Base-by-base conservation (phyloP, 2,113 vertebrate species). In the Chaenogobius annularis region DNA sequence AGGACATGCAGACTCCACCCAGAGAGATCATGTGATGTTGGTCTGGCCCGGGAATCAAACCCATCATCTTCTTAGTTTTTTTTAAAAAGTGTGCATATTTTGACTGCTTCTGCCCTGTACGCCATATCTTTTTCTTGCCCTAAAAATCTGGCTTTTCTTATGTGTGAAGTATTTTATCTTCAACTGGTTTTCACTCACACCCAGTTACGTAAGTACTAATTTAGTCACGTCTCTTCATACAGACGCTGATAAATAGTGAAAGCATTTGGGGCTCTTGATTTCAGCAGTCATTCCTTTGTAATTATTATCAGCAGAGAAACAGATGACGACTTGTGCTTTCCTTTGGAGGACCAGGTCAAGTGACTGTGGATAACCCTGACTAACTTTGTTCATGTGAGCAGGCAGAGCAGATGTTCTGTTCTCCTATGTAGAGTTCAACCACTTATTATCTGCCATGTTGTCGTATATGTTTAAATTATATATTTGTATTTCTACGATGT, bases 91-190 rank as follows among this genome's bases (percentile, higher is more conserved):
- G 13, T 54, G 13, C 70, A 40, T 67, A 23, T 58, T 68, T 14
- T 62, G 58, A 59, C 66, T 75, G 44, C 68, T 74, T 15, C 37
- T 64, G 40, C 52, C 75, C 17, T 0, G 13, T 64, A 58, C 75
- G 75, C 85, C 47, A 66, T 56, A 76, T 67, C 78, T n/a, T 78
- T 31, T 40, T 40, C 37, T 40, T 68, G 74, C 82, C 83, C 84
- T 83, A 26, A 73, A 84, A 78, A 69, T 48, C 37, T 75, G 54
- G 69, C 44, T 26, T 56, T 78, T 50, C 26, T 9, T 70, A 22
- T 79, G 68, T 68, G 40, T 70, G 63, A 35, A 23, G 22, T 46
- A 78, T 75, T 80, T 59, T 66, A 37, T 81, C 43, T 83, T 73
- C 79, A 40, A 40, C 56, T 65, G 59, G 26, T 83, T 72, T 65